Conservation (phyloP, 2,797 vertebrate genomes). For the Astyanax mexicanus region DNA sequence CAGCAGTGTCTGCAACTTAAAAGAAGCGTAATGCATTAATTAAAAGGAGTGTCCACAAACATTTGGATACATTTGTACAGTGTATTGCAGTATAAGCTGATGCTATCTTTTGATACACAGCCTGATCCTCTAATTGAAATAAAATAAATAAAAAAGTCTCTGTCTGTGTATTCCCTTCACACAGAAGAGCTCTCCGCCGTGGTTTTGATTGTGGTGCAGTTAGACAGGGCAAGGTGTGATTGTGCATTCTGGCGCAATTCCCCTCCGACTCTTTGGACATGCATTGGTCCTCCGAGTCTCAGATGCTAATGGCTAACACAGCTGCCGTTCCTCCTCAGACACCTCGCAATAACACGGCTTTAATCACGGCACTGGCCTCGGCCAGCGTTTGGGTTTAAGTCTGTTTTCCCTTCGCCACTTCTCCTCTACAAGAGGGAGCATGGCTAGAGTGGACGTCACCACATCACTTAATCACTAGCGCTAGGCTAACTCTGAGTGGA, state of each 20-base stretch:
- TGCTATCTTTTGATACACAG: conserved; percentile 18
- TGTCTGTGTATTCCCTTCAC: conserved; percentile 35
- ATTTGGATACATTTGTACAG: too few relatives aligned
- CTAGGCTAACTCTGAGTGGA: not conserved
- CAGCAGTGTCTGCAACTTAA: too few relatives aligned
- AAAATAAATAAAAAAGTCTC: not conserved
- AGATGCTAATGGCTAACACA: not conserved
- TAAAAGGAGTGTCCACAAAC: too few relatives aligned
- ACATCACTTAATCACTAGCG: conserved; percentile 4
- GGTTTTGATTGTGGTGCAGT: conserved; percentile 9
- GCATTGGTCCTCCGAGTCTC: not conserved
- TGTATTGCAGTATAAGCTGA: too few relatives aligned
- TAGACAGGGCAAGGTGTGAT: not conserved
- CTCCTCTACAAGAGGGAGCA: not conserved
- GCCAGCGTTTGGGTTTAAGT: not conserved
- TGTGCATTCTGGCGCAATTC: not conserved
- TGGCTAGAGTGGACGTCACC: not conserved
- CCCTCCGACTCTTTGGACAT: not conserved
- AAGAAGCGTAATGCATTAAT: too few relatives aligned
- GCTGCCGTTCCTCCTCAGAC: not conserved
- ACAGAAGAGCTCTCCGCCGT: conserved; percentile 4
- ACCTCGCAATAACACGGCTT: not conserved
- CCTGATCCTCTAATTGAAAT: not conserved
- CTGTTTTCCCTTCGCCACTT: conserved; percentile 1
- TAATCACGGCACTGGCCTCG: not conserved